These are phyloP conservation scores for Phenacoccus solenopsis DNA, from an alignment of 1,140 invertebrate genomes.

Conservation along the genomic window DNA sequence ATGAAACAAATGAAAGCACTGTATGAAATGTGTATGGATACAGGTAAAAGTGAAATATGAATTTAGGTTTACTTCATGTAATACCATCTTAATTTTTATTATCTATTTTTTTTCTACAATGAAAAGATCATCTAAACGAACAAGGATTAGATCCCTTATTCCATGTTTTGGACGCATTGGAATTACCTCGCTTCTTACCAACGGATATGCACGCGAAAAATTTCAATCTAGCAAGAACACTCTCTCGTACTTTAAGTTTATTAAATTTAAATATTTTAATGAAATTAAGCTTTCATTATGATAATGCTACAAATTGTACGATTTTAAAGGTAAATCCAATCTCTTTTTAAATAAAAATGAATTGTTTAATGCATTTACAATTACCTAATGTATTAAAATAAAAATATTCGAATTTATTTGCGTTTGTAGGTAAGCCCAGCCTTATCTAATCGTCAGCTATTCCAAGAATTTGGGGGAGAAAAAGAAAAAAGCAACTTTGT, in stretches of 20 bases:
- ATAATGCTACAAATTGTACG: not conserved
- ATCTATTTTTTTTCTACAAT: not conserved
- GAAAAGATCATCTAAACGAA: slow-evolving; percentile 24
- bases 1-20: slow-evolving; percentile 44
- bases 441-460: no score
- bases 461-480: no score
- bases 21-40: slow-evolving; percentile 50
- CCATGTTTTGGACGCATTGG: slow-evolving; percentile 20
- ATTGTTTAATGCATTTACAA: no score
- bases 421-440: no score
- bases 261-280: slow-evolving; percentile 27
- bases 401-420: no score
- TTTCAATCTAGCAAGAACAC: slow-evolving; percentile 24
- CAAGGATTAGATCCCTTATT: slow-evolving; percentile 26
- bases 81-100: not conserved
- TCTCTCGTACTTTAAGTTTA: slow-evolving; percentile 25
- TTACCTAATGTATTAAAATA: no score
- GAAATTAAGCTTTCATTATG: slow-evolving; percentile 21
- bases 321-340: not conserved
- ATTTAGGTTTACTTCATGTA: not conserved
- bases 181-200: slow-evolving; percentile 22
- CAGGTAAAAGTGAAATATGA: slow-evolving; percentile 34
- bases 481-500: no score
- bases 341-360: no score
- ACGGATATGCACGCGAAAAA: not conserved